Conservation (phyloP, 2,113 vertebrate species). For the Marmota monax region DNA sequence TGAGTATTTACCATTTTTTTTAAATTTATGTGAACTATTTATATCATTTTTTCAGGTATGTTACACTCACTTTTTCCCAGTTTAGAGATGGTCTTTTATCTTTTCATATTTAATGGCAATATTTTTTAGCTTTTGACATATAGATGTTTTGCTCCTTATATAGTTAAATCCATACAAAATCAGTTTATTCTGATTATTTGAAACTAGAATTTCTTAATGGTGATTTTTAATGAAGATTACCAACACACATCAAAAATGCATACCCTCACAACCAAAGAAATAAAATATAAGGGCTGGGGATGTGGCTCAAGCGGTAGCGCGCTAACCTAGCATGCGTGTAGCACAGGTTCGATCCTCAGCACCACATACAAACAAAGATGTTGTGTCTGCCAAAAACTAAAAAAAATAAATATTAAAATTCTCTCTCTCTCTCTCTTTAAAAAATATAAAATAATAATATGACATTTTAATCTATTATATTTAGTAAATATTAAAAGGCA, state of each 20-base stretch:
- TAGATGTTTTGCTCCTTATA: not conserved
- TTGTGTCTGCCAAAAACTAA: no score
- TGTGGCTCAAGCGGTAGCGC: no score
- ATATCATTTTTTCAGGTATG: not conserved
- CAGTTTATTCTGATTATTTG: not conserved
- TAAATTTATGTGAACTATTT: not conserved
- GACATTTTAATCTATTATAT: not conserved
- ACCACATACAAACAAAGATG: no score
- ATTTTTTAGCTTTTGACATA: conserved; percentile 16
- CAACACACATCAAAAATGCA: not conserved
- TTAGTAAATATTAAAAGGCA: not conserved
- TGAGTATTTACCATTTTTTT: not conserved
- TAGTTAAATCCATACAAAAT: not conserved
- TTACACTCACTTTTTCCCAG: not conserved
- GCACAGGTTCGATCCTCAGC: no score
- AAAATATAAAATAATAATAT: not conserved
- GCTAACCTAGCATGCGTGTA: no score
- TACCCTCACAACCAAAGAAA: not conserved
- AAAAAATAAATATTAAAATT: no score
- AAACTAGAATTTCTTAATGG: not conserved
- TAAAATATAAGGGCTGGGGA: not conserved
- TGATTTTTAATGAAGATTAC: not conserved
- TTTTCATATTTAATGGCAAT: not conserved
- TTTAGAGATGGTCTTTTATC: not conserved
- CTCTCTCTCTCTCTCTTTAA: no score